Base-by-base conservation (phyloP, 2,888 invertebrate genomes). In the Halictus quadricinctus region DNA sequence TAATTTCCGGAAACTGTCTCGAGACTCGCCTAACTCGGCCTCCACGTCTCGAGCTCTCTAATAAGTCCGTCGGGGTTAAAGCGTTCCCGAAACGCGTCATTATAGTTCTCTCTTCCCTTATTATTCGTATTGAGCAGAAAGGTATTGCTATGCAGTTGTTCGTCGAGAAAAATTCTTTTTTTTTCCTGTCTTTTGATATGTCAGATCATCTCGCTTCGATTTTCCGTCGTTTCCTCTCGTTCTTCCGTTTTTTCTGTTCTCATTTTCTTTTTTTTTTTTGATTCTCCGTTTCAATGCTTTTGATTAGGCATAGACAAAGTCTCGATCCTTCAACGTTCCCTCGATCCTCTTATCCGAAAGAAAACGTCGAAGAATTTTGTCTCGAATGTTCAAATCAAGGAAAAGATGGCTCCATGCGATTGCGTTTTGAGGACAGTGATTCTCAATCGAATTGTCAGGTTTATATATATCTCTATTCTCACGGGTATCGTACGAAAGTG, bases 91-190 rank as follows among this genome's bases (percentile, higher is more conserved):
- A 90, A 90, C 85, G 36, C 36, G 87, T 87, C 84, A 84, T 88
- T 78, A 70, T 64, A 66, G 70, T 70, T 72, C 77, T 73, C 79
- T 50, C 50, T 73, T 83, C 64, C 76, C 87, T 89, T 89, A 91
- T 91, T 91, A 92, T 92, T 91, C 89, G 89, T 90, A 91, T 93
- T 93, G 92, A 93, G 93, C 93, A 91, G 90, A 93, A 93, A 90
- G 89, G 91, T 93, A 94, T 94, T 93, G 93, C 93, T 93, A 91
- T 91, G 76, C 89, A 86, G 88, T 91, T 90, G 88, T 87, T 90
- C 86, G 66, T 84, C 74, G 87, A 89, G 88, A 89, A 92, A 89
- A 90, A 91, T 91, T 85, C 80, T 2, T 43, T 70, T 41, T 41
- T 29, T 69, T 12, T 69, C 12, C 69, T 89, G 88, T 91, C 88